Base-by-base conservation (phyloP, 2,113 vertebrate species). In the Crocuta crocuta region DNA sequence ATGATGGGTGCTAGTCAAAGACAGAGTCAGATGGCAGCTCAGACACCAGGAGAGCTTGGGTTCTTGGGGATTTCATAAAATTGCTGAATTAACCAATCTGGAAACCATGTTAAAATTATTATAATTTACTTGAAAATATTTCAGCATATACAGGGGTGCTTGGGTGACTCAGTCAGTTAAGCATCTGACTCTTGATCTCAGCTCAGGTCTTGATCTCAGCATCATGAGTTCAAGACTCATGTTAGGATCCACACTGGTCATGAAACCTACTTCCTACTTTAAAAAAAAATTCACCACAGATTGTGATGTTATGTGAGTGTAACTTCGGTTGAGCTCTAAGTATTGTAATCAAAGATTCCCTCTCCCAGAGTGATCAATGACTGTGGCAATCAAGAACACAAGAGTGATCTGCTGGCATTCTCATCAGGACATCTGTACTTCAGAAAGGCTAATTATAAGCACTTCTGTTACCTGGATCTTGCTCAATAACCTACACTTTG, bases 401-500 rank as follows among this genome's bases (percentile, higher is more conserved):
- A 50, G 26, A 61, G 33, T 58, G 19, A 19, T 39, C 88, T 85
- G 10, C 55, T 48, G 23, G 21, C 24, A 35, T 50, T 53, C 17
- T 55, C n/a, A 48, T 88, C 45, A 12, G 35, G 48, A 92, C 71
- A 66, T 55, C 93, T 89, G 1, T 26, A 65, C 68, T 80, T 53
- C 16, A 61, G 61, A 91, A 91, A 74, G 63, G 9, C 16, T 13
- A 61, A 48, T 88, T 82, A 26, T 7, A 71, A 88, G 63, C 63
- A 88, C 28, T 96, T 81, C 81, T 66, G 13, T 26, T 92, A 90
- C 55, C 45, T 87, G 11, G 63, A 7, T 55, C 80, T 80, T 87
- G 15, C 33, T 89, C 79, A 82, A 71, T 85, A 95, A 86, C 48
- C 39, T 92, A 70, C 19, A 65, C 70, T 87, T 90, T 84, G 35